Evolutionary conservation across 2,797 vertebrate species (phyloP).

Genomic region (Liparis tanakae): DNA sequence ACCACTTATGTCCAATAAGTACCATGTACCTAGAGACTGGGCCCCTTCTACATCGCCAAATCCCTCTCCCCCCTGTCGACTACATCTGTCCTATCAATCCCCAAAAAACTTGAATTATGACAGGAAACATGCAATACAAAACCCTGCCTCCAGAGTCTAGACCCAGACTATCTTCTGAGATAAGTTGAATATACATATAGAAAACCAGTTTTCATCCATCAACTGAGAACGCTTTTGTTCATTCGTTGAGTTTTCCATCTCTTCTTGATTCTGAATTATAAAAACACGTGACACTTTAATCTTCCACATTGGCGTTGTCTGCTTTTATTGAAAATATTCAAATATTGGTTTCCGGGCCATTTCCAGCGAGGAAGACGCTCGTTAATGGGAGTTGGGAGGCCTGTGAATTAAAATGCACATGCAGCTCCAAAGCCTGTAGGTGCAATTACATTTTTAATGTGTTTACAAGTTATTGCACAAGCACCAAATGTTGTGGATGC

Average conservation of each 20-base stretch:
- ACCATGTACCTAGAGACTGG: too few species aligned
- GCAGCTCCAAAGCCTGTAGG: constrained; percentile 77
- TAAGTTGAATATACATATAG: too few species aligned
- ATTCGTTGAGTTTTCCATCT: neutral
- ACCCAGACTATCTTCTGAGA: too few species aligned
- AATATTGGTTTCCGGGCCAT: constrained; percentile 50
- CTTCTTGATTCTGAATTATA: constrained; percentile 3
- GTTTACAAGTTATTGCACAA: constrained; percentile 79
- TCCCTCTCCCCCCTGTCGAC: too few species aligned
- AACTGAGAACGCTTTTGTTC: neutral
- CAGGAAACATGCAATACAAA: too few species aligned
- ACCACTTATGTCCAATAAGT: too few species aligned
- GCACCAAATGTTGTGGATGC: constrained; percentile 73
- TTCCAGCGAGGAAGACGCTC: constrained; percentile 38
- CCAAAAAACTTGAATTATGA: too few species aligned
- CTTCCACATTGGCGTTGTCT: constrained; percentile 21
- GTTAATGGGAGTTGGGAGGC: constrained; percentile 61
- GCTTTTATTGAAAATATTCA: constrained; percentile 46
- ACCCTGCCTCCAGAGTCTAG: too few species aligned
- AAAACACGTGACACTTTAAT: constrained; percentile 14
- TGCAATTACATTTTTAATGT: constrained; percentile 82
- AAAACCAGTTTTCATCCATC: too few species aligned
- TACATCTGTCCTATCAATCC: too few species aligned
- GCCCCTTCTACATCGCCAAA: too few species aligned
- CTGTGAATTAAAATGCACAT: constrained; percentile 73